phyloP scores from a whole-genome alignment of 2,113 vertebrate species.

The Turdus rufiventris region DNA sequence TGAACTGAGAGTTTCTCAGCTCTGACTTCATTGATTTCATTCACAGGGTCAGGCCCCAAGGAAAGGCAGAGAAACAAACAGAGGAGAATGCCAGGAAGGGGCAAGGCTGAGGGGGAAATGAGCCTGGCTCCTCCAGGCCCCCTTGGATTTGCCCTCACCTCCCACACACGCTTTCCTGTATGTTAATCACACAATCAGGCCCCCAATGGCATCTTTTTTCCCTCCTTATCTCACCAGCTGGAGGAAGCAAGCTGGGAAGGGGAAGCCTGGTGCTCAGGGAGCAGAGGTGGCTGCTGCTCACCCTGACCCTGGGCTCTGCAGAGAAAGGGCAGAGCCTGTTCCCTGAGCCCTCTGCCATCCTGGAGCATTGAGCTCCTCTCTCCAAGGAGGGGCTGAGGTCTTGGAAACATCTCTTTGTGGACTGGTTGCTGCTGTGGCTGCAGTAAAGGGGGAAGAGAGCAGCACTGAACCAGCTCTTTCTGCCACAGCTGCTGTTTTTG shows the following conservation, averaged over 20 bases:
- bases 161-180: background rate
- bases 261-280: background rate
- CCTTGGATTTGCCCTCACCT: slow-evolving; percentile 17
- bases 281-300: background rate
- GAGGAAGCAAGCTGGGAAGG: background rate
- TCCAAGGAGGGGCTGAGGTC: background rate
- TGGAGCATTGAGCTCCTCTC: accelerated
- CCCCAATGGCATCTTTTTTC: background rate
- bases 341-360: background rate
- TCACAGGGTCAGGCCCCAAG: background rate
- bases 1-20: background rate
- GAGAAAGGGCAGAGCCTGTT: background rate
- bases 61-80: background rate
- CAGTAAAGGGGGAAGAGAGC: background rate
- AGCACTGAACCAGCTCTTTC: background rate
- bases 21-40: background rate
- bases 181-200: background rate
- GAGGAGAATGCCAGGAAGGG: slow-evolving; percentile 51
- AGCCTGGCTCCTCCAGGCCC: slow-evolving; percentile 2
- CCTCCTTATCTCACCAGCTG: background rate
- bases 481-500: background rate
- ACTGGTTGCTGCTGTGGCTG: background rate
- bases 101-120: slow-evolving; percentile 40
- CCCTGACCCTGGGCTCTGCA: background rate
- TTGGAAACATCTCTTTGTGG: background rate